phyloP scores from a whole-genome alignment of 2,888 invertebrate genomes.

The Perdita meconis region DNA sequence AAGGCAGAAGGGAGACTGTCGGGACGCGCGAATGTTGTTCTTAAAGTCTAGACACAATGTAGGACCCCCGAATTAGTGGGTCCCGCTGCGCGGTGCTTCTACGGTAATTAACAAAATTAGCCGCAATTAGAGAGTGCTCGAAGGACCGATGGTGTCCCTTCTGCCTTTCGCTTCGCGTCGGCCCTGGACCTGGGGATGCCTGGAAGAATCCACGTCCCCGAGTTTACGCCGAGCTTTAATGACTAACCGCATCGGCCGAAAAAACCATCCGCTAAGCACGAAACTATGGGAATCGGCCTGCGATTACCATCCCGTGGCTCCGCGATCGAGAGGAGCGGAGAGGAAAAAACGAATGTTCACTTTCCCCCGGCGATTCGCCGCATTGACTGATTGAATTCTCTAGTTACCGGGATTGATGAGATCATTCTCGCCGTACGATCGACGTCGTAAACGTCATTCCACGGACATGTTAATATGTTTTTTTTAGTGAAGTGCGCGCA shows the following conservation, averaged over 20 bases:
- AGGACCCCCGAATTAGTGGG: constrained; percentile 82
- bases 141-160: constrained; percentile 58
- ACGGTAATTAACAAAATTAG: constrained; percentile 83
- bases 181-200: constrained; percentile 13
- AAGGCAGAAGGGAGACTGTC: constrained; percentile 33
- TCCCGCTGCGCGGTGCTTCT: constrained; percentile 72
- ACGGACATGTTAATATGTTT: constrained; percentile 26
- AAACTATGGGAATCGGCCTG: constrained; percentile 60
- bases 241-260: constrained; percentile 71
- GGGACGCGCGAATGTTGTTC: constrained; percentile 81
- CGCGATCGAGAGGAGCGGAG: neutral
- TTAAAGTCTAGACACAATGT: constrained; percentile 84
- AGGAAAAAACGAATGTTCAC: constrained; percentile 4
- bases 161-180: constrained; percentile 20
- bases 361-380: constrained; percentile 20
- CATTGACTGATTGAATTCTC: constrained; percentile 32
- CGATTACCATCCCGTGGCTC: constrained; percentile 53
- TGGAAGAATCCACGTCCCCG: constrained; percentile 43
- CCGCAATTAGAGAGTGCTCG: constrained; percentile 81
- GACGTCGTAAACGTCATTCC: constrained; percentile 33
- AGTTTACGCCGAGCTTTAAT: constrained; percentile 75
- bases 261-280: constrained; percentile 59
- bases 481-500: no score
- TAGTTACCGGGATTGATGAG: constrained; percentile 33
- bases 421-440: constrained; percentile 34